A percentile compares a stretch with the other conserved stretches of the same genome.
Evolutionary conservation across 1,140 invertebrate genomes (phyloP).

Genomic region (Meloidogyne floridensis): DNA sequence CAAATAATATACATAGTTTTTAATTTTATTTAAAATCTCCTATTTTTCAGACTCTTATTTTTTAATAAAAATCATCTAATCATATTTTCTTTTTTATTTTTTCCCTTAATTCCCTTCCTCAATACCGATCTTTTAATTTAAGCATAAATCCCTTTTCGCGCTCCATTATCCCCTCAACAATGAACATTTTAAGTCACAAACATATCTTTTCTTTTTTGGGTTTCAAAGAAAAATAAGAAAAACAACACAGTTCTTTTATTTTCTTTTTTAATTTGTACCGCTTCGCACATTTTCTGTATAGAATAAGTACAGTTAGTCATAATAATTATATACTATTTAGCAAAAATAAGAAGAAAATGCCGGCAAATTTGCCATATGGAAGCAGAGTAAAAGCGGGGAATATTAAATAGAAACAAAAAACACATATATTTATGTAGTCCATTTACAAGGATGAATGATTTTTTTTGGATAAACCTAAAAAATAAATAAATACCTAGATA

Average conservation of each 20-base stretch:
- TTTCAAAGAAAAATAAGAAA: background rate
- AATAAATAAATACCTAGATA: constrained; percentile 1
- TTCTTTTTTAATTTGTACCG: background rate
- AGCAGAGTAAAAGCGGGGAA: constrained; percentile 8
- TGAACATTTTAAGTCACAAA: background rate
- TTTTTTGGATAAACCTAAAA: background rate
- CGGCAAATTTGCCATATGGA: constrained; percentile 6
- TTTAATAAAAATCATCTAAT: background rate
- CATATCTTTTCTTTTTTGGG: background rate
- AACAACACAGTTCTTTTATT: background rate
- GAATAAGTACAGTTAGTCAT: background rate
- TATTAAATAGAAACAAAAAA: background rate
- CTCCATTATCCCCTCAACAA: background rate
- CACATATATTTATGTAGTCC: background rate
- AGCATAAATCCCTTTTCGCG: background rate
- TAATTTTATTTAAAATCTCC: too few relatives aligned
- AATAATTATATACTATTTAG: background rate
- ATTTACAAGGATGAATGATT: constrained; percentile 2
- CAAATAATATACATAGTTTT: too few relatives aligned
- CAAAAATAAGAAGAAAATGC: constrained; percentile 1
- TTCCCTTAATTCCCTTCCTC: background rate
- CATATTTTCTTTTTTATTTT: background rate
- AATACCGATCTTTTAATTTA: background rate
- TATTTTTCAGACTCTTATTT: too few relatives aligned
- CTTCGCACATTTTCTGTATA: background rate